Evolutionary conservation across 2,797 vertebrate genomes (phyloP), one percentile per base, ranked within the genome.

Genomic region (Pantherophis alleghaniensis): DNA sequence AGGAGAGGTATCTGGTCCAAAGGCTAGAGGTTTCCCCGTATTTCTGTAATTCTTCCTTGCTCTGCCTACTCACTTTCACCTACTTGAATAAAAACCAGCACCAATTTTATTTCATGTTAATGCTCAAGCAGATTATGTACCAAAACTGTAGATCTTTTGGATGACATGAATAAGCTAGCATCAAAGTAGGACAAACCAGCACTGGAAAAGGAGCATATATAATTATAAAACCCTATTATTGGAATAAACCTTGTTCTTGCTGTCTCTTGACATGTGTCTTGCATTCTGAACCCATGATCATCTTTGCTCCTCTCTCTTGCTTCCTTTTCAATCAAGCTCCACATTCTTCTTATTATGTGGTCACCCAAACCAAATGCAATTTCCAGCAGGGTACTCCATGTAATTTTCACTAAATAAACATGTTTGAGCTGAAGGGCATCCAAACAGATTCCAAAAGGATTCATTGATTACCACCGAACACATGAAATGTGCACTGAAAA

Each of bases 361-460:
- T 89, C 57, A 56, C 66, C n/a, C 60, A 91, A 91, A 91, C 87
- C 14, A 42, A 93, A 93, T 88, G 28, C 63, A 91, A 88, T 88
- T 51, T 91, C 90, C 86, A 91, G 60, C 60, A 87, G 59, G 22
- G 51, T 56, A 91, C 20, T 88, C 3, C 28, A 55, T 88, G 57
- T 88, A 88, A 91, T 91, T 89, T 93, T 79, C 51, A 63, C 47
- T 53, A 93, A 89, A 56, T 91, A 91, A 91, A 91, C 90, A 93
- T 88, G 69, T 88, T 74, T 63, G 90, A 61, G 47, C 56, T 59
- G 86, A 55, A 91, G 32, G 66, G 18, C n/a, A 55, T 32, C 60
- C 42, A 53, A 57, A 86, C 4, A 28, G 47, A 56, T 89, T 91
- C n/a, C 11, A 22, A 63, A 79, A 91, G 12, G 32, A 42, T 56